Evolutionary conservation across 2,113 vertebrate species (phyloP).

Genomic region (Caloenas nicobarica): DNA sequence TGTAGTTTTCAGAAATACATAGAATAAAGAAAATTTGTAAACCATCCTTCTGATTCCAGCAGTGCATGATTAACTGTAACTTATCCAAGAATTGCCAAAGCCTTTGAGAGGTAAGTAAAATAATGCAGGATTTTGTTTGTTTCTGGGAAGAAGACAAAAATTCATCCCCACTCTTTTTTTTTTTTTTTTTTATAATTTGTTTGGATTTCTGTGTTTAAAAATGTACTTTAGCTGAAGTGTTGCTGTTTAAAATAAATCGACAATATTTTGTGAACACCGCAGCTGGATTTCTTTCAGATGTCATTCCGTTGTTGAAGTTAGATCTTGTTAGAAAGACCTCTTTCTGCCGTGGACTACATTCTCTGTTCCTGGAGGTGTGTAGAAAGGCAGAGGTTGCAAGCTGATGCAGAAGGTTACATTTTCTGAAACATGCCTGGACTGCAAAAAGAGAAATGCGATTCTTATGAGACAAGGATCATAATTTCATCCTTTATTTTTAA

Average conservation of each 20-base stretch:
- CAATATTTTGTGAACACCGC: neutral
- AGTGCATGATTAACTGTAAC: neutral
- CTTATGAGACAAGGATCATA: neutral
- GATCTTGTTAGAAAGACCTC: neutral
- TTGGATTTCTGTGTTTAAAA: neutral
- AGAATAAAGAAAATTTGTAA: neutral
- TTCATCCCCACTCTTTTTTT: neutral
- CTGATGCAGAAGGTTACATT: neutral
- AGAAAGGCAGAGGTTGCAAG: neutral
- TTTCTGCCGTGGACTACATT: neutral
- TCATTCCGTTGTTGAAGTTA: neutral
- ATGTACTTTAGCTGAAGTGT: neutral
- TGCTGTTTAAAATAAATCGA: neutral
- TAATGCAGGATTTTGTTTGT: neutral
- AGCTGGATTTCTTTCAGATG: neutral
- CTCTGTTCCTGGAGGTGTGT: neutral
- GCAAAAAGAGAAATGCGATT: neutral
- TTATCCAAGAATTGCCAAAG: neutral
- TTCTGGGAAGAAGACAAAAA: neutral
- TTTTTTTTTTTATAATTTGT: neutral
- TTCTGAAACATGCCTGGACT: accelerated
- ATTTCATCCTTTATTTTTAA: neutral
- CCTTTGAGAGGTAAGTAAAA: neutral
- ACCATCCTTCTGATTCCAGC: neutral
- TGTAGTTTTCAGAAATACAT: neutral